Base-by-base conservation (phyloP, 2,113 vertebrate genomes). In the Leucoraja erinaceus region DNA sequence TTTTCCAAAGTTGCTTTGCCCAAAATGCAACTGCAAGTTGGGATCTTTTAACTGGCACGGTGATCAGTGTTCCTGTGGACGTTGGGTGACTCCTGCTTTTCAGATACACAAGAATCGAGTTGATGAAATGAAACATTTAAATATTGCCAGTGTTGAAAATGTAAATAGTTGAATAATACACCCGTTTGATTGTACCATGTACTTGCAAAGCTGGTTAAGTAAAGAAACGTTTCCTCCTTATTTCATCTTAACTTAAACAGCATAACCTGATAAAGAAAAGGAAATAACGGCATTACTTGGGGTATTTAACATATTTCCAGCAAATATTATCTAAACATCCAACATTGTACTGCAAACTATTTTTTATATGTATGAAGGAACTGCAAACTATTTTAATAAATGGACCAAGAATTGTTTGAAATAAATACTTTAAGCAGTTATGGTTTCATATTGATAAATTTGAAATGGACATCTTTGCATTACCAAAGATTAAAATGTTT, bases 11-110 rank as follows among this genome's bases (percentile, higher is more conserved):
- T 97, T 99, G 90, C 95, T 98, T 94, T 99, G 98, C 94, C 99
- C 99, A 10, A 99, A 99, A 86, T 99, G 99, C 93, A 94, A 22
- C 0, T 97, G 96, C 0, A 99, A 99, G 94, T 95, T 99, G 95
- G 98, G 99, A 90, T 98, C 97, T 9, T 99, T 99, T 95, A 98
- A 96, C 94, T 99, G 99, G 99, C 96, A 94, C 12, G 98, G 98
- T 0, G 98, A 98, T 59, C 98, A 97, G 95, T 99, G 99, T 92
- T 99, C 99, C 0, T 99, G 99, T 0, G 98, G 98, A 20, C 95
- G 97, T 63, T 99, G 98, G 99, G 96, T 99, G 93, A 98, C 97
- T 0, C 99, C 99, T 0, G 97, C 99, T 93, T 99, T 99, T 95
- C 98, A 99, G 95, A 96, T 99, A 93, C 99, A 99, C 94, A 97